Percentiles rank a stretch among this genome's conserved stretches.
Evolutionary conservation across 2,113 vertebrate genomes (phyloP).

Genomic region (Mus musculus): DNA sequence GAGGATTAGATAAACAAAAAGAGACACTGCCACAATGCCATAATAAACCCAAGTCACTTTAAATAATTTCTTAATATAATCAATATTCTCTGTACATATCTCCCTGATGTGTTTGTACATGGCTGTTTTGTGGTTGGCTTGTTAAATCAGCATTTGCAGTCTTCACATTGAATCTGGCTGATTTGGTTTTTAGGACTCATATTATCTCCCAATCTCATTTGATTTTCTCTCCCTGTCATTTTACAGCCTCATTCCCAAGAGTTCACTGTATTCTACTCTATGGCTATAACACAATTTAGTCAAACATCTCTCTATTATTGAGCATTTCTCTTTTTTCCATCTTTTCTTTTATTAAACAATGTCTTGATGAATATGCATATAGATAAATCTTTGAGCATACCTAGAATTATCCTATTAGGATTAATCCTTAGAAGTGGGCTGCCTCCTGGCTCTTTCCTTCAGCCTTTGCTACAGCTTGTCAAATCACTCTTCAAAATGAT

Average conservation of each 20-base stretch:
- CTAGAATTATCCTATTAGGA: conserved; percentile 79
- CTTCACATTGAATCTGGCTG: conserved; percentile 22
- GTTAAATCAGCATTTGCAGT: conserved; percentile 35
- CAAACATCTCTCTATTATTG: conserved; percentile 63
- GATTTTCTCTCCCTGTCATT: conserved; percentile 34
- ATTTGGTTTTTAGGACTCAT: conserved; percentile 50
- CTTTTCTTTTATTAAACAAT: conserved; percentile 74
- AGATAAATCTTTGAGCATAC: conserved; percentile 74
- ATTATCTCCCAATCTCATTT: conserved; percentile 15
- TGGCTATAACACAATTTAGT: conserved; percentile 47
- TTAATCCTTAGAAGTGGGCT: conserved; percentile 73
- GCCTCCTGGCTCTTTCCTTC: conserved; percentile 61
- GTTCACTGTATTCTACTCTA: conserved; percentile 19
- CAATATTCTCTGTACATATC: not conserved
- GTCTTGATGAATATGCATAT: conserved; percentile 76
- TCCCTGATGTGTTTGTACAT: not conserved
- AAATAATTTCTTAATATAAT: conserved; percentile 37
- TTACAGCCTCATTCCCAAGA: conserved; percentile 54
- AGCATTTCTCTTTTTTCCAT: conserved; percentile 57
- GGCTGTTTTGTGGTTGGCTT: conserved; percentile 17
- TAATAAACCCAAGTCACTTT: conserved; percentile 34
- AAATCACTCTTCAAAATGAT: conserved; percentile 78
- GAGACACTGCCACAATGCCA: not conserved
- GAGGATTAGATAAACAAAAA: not conserved
- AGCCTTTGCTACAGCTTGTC: conserved; percentile 72